Base-by-base conservation (phyloP, 2,113 vertebrate genomes). In the Silurus glanis region DNA sequence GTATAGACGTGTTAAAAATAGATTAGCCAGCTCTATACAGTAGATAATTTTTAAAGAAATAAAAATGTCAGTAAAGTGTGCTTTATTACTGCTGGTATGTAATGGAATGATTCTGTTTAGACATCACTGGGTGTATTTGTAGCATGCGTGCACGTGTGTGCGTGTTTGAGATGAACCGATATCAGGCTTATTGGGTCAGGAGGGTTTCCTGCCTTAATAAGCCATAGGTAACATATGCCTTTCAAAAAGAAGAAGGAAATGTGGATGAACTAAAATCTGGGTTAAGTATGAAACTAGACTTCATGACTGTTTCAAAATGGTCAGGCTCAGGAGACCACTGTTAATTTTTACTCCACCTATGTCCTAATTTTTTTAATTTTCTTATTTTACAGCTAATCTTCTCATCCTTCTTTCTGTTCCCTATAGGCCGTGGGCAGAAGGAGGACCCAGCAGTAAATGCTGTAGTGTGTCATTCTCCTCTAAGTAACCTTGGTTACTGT, bases 401-500 rank as follows among this genome's bases (percentile, higher is more conserved):
- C 51, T 72, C 64, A 23, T 84, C 25, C 28, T 49, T 19, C 7
- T 4, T 13, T 59, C 12, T 61, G n/a, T 23, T 47, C 58, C 69
- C 78, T 61, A 85, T 88, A 95, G 94, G 93, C 72, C 89, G 93
- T 0, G 90, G 91, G 47, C 92, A 92, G 51, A 79, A 90, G 0
- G 93, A 94, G 0, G 91, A 95, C 45, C 1, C 93, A 0, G 64
- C 93, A 3, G 88, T 95, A 87, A 90, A 89, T 0, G 91, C 92
- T 0, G 94, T 95, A 86, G 94, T 94, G 69, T 94, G 92, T 85
- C 94, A 92, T 91, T 93, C 93, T 62, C 94, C 93, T 19, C 93
- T 92, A 89, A 93, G 94, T 88, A 95, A 97, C 91, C 94, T 98
- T 0, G 97, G 97, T 17, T 96, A 96, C 88, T 98, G 97, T 55